A percentile compares a stretch with the other conserved stretches of the same genome.
These are phyloP conservation scores for Poecile atricapillus DNA, from an alignment of 2,113 vertebrate genomes.

Conservation along the genomic window DNA sequence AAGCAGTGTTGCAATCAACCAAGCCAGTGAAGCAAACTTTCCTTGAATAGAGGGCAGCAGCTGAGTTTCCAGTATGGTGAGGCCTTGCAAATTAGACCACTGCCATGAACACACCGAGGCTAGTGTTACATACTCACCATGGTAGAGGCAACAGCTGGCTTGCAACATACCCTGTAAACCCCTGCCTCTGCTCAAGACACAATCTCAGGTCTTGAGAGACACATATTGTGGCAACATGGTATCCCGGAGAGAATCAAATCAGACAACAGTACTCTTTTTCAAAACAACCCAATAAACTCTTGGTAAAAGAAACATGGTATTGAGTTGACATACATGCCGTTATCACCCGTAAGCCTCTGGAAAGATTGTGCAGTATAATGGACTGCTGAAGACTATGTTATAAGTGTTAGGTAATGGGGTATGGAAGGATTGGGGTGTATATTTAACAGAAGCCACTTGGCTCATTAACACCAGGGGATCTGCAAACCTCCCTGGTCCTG, in stretches of 20 bases:
- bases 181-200: neutral
- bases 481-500: neutral
- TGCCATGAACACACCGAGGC: neutral
- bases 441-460: neutral
- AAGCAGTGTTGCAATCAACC: neutral
- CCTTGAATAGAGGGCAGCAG: neutral
- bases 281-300: neutral
- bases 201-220: neutral
- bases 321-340: neutral
- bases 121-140: accelerated
- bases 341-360: neutral
- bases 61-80: neutral
- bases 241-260: accelerated
- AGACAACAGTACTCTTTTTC: neutral
- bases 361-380: neutral
- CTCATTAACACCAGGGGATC: neutral
- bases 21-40: neutral
- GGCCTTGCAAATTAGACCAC: neutral
- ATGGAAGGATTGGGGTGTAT: neutral
- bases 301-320: neutral
- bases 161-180: neutral
- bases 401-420: neutral
- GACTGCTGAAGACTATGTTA: neutral
- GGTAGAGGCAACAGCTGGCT: neutral
- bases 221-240: neutral